Base-by-base conservation (phyloP, 2,888 invertebrate species). In the Oxycera nigricornis region DNA sequence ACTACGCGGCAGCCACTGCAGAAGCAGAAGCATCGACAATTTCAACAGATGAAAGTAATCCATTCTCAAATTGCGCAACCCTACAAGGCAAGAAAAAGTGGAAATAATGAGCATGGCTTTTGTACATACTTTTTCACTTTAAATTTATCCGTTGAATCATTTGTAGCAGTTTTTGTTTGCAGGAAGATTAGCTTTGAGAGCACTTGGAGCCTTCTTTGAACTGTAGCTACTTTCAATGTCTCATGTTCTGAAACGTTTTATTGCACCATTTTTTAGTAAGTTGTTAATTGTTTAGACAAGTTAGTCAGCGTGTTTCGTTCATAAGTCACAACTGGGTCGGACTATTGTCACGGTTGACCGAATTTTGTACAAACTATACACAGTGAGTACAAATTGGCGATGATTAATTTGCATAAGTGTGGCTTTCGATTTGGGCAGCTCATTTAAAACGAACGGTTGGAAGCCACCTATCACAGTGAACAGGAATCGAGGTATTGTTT, bases 241-340 rank as follows among this genome's bases (percentile, higher is more conserved):
- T 22, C 17, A 22, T 55, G 52, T 20, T 55, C 52, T 24, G 52
- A 24, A 55, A 55, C 20, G 22, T 55, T 55, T 55, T 22, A 55
- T 55, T 55, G 20, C 11, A 28, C 14, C 7, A 59, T 59, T 59
- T 59, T 59, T 59, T 14, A 11, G n/a, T 59, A n/a, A 59, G 30
- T 59, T 26, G 28, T 6, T 30, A 28, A 59, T 59, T 59, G 28
- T 59, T 59, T 59, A n/a, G n/a, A n/a, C n/a, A n/a, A n/a, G n/a
- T n/a, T n/a, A n/a, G n/a, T n/a, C n/a, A n/a, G n/a, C n/a, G n/a
- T n/a, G n/a, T n/a, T n/a, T n/a, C n/a, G n/a, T n/a, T n/a, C n/a
- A n/a, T n/a, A n/a, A n/a, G n/a, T n/a, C n/a, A n/a, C n/a, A n/a
- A n/a, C n/a, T n/a, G n/a, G n/a, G n/a, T n/a, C n/a, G n/a, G n/a